Conservation (phyloP, 2,113 vertebrate genomes). For the Cricetomys ansorgei region DNA sequence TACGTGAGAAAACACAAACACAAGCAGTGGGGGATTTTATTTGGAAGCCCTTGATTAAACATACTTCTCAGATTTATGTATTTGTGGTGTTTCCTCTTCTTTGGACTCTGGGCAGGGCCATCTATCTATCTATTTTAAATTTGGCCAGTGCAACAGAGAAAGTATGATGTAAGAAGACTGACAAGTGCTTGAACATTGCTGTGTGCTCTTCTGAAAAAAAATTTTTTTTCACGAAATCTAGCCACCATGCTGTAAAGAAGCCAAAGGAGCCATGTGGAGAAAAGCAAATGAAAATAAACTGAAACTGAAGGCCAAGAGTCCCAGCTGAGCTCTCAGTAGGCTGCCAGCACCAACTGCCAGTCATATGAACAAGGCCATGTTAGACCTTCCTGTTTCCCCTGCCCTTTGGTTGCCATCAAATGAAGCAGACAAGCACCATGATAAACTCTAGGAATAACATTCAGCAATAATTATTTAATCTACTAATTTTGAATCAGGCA, state of each 20-base stretch:
- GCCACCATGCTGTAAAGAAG: slow-evolving; percentile 25
- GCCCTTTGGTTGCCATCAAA: neutral
- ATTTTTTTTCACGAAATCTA: neutral
- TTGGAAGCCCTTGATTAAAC: neutral
- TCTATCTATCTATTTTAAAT: neutral
- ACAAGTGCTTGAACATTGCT: neutral
- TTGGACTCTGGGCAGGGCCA: neutral
- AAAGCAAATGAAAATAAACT: neutral
- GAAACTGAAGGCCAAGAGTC: neutral
- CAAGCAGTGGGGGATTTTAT: neutral
- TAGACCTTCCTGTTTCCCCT: neutral
- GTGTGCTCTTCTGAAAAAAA: neutral
- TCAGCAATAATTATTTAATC: slow-evolving; percentile 3
- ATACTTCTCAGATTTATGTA: neutral
- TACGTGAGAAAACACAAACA: slow-evolving; percentile 1
- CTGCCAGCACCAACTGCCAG: neutral
- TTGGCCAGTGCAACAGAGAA: slow-evolving; percentile 6
- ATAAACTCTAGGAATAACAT: neutral
- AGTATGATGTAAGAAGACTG: neutral
- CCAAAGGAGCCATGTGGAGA: slow-evolving; percentile 29
- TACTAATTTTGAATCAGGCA: neutral
- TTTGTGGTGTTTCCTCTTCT: neutral
- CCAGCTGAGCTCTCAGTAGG: neutral
- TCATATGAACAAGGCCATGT: slow-evolving; percentile 9
- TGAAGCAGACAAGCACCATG: neutral